Evolutionary conservation across 2,113 vertebrate genomes (phyloP), one percentile per base, ranked within the genome.

Genomic region (Phrynosoma platyrhinos): DNA sequence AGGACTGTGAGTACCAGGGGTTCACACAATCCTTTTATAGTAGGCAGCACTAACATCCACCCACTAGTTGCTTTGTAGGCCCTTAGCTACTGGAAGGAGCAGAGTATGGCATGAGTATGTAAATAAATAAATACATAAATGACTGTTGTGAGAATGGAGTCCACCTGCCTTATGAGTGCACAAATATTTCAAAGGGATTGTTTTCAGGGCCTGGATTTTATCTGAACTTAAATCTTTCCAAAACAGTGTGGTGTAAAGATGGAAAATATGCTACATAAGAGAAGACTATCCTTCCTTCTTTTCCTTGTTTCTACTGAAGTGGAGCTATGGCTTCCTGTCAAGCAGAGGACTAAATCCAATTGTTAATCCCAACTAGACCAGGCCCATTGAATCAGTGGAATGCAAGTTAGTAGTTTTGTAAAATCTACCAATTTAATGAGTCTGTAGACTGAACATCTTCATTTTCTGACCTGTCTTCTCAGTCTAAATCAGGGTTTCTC

Each of bases 71-170:
- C 9, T 84, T 62, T 30, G 5, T 9, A 36, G 12, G 9, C 64
- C 88, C 91, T 87, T 81, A 76, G 2, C 80, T 85, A 4, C 69
- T n/a, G 66, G 74, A 25, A 92, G 40, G 68, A 86, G 55, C 68
- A 40, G 30, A 79, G 47, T 16, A 78, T 47, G 62, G 32, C 75
- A 25, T 72, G 81, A 82, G 82, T 62, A 88, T 87, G 42, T 87
- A 71, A 81, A 76, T n/a, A n/a, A n/a, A n/a, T n/a, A n/a, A n/a
- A n/a, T n/a, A n/a, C n/a, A n/a, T n/a, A n/a, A n/a, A n/a, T n/a
- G 83, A 9, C 9, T 74, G 62, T 7, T 74, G 55, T 81, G 78
- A 79, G 12, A 69, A 66, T 84, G 32, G 89, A 87, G 30, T 79
- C 12, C 27, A 66, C 0, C 1, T 55, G 90, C 90, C 90, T 84